Conservation (phyloP, 2,888 invertebrate species). For the Ctena decussata region DNA sequence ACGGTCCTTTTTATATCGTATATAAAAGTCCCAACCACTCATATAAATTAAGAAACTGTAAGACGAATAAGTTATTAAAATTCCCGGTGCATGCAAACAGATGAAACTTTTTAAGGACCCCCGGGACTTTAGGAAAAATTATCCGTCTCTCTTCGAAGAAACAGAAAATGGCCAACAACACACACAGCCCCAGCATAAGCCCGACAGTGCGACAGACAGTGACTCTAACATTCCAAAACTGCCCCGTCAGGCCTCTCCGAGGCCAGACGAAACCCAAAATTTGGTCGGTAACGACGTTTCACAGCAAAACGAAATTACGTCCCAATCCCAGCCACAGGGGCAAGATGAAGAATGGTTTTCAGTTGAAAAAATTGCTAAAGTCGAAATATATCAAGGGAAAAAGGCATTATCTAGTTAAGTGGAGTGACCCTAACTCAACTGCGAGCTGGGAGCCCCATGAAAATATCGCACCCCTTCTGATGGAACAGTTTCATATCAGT, state of each 20-base stretch:
- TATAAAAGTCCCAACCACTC: constrained; percentile 19
- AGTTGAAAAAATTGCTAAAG: background rate
- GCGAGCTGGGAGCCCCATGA: background rate
- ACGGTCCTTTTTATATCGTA: constrained; percentile 35
- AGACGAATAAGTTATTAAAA: constrained; percentile 10
- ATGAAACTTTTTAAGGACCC: constrained; percentile 21
- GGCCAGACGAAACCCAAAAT: background rate
- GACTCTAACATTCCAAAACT: background rate
- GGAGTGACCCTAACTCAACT: background rate
- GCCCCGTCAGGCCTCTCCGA: background rate
- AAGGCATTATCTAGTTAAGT: background rate
- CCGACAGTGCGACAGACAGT: background rate
- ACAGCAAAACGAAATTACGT: background rate
- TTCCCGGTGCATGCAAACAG: constrained; percentile 11
- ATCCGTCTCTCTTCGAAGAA: background rate
- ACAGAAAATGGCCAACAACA: background rate
- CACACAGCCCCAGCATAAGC: background rate
- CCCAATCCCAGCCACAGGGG: background rate
- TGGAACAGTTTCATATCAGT: background rate
- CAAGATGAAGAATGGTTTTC: background rate
- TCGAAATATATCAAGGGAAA: background rate
- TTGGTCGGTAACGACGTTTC: background rate
- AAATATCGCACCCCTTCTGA: background rate
- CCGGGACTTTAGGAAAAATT: background rate
- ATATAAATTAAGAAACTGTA: constrained; percentile 25